Evolutionary conservation across 1,140 invertebrate genomes (phyloP).

Genomic region (Agraylea sexmaculata): DNA sequence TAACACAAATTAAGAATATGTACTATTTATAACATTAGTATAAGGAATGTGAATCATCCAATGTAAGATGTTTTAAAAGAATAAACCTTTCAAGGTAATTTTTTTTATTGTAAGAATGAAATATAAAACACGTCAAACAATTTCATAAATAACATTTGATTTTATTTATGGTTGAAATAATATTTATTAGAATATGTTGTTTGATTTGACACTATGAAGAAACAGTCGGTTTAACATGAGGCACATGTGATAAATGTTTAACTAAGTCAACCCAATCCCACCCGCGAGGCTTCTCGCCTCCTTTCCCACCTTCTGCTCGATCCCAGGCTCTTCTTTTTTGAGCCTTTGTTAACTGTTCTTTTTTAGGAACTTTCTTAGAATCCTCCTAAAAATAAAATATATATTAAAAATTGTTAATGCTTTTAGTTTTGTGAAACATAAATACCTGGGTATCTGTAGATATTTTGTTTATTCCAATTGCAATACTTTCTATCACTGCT

Average conservation of each 20-base stretch:
- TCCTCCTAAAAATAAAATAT: constrained; percentile 26
- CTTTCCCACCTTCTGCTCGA: constrained; percentile 59
- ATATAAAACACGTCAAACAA: constrained; percentile 1
- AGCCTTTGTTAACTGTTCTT: constrained; percentile 79
- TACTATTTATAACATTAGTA: neutral
- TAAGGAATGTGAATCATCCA: neutral
- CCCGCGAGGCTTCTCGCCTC: constrained; percentile 75
- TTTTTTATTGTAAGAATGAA: neutral
- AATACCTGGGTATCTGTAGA: constrained; percentile 35
- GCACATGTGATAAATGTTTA: constrained; percentile 80
- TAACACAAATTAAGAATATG: neutral
- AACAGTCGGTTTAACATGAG: constrained; percentile 24
- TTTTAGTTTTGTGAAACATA: constrained; percentile 9
- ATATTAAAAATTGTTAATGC: neutral
- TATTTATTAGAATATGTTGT: neutral
- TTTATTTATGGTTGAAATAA: no score
- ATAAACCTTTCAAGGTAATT: no score
- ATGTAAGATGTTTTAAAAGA: no score
- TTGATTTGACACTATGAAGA: no score
- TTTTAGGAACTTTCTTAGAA: constrained; percentile 50
- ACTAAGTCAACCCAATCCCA: constrained; percentile 93
- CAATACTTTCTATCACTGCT: constrained; percentile 24
- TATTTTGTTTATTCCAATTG: constrained; percentile 36
- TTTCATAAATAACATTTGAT: no score
- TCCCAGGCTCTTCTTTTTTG: constrained; percentile 86